Evolutionary conservation across 2,797 vertebrate species (phyloP), one percentile per base, ranked within the genome.

Genomic region (Discoglossus pictus): DNA sequence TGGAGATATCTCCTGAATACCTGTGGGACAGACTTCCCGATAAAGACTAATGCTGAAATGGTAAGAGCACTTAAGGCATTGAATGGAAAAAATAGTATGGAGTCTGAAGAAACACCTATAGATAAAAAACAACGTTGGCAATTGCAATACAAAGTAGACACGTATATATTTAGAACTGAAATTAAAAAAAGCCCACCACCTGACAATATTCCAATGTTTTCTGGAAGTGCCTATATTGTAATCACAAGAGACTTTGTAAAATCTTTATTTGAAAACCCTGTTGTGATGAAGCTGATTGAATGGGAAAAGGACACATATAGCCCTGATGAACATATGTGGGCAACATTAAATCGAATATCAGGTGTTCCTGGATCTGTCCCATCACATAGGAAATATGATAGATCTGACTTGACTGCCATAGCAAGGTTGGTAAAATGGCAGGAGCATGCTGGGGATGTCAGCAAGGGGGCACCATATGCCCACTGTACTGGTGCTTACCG

Each of bases 301-400:
- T 97, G 95, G 96, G 88, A 79, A 42, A 89, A 91, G 68, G 96
- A 98, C 77, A 96, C 93, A 0, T 94, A 92, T 68, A 96, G 95
- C 59, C 96, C 96, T 0, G 95, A 98, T 5, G 96, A 98, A 39
- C 82, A 93, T 39, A 53, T 97, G 9, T 97, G 95, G 94, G 93
- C 94, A 47, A 96, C 94, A 0, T 79, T 97, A n/a, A 83, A 92
- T 54, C 86, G 94, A 21, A 86, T 93, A 78, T 80, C 87, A 0
- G 85, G 86, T 0, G 89, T 93, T 42, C 95, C 95, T 0, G 94
- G 93, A 1, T 88, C 88, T 1, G 0, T 40, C 12, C 93, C 93
- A 0, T 16, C 60, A 0, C 84, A 82, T 13, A 9, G 0, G 12
- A 98, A 96, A 71, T 96, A 78, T 1, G 83, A 95, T 0, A 20